phyloP scores from a whole-genome alignment of 2,113 vertebrate species.

The Copsychus sechellarum region DNA sequence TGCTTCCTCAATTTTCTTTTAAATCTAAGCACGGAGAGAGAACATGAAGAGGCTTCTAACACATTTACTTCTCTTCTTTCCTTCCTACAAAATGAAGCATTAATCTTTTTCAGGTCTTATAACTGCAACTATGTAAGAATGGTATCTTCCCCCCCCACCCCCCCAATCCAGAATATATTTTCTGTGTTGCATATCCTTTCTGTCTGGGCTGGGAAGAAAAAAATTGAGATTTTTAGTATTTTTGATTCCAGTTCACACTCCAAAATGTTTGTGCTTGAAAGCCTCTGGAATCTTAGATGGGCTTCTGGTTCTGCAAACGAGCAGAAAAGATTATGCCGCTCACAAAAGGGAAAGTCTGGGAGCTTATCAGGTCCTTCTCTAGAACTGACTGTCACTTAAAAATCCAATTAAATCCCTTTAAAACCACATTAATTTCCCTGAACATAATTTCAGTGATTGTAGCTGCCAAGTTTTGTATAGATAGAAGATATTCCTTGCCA shows the following conservation, averaged over 20 bases:
- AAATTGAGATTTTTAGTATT: not conserved
- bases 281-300: not conserved
- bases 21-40: not conserved
- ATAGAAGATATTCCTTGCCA: not conserved
- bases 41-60: not conserved
- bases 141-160: rapidly evolving
- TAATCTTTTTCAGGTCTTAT: not conserved
- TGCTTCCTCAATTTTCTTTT: not conserved
- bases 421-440: not conserved
- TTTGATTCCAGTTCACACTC: not conserved
- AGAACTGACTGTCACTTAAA: not conserved
- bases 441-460: not conserved
- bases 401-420: not conserved
- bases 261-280: not conserved
- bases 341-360: not conserved
- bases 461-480: not conserved
- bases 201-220: not conserved
- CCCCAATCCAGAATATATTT: not conserved
- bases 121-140: not conserved
- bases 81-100: not conserved
- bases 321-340: not conserved
- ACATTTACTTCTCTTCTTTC: not conserved
- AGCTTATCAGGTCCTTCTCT: not conserved
- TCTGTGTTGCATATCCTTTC: not conserved
- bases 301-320: not conserved